A percentile compares a stretch with the other conserved stretches of the same genome.
Conservation (phyloP, 2,888 invertebrate genomes). For the Melanotus villosus region DNA sequence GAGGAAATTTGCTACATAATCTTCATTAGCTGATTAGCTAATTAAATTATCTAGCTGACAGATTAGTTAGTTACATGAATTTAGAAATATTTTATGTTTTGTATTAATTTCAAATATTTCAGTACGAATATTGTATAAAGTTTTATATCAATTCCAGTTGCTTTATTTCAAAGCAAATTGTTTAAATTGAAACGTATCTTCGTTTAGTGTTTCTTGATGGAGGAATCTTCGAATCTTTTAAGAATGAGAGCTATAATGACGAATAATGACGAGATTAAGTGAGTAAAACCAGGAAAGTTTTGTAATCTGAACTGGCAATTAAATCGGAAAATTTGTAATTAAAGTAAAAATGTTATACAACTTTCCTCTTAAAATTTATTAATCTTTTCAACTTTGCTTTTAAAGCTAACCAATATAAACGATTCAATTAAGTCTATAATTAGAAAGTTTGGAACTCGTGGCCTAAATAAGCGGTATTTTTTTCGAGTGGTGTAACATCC, state of each 20-base stretch:
- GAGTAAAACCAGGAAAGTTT: constrained; percentile 4
- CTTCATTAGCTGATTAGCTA: too few relatives aligned
- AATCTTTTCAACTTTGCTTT: constrained; percentile 50
- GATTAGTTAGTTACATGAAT: too few relatives aligned
- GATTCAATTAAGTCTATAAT: constrained; percentile 55
- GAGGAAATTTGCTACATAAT: too few relatives aligned
- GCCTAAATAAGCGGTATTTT: constrained; percentile 26
- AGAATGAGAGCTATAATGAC: not conserved
- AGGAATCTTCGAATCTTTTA: not conserved
- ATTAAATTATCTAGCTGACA: too few relatives aligned
- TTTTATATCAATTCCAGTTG: too few relatives aligned
- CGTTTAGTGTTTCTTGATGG: not conserved
- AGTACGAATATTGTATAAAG: too few relatives aligned
- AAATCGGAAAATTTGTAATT: constrained; percentile 5
- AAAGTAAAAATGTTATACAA: constrained; percentile 6
- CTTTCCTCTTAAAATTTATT: constrained; percentile 52
- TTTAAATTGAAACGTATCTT: too few relatives aligned
- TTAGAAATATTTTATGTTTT: too few relatives aligned
- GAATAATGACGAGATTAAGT: not conserved
- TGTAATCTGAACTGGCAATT: constrained; percentile 12
- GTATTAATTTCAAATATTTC: too few relatives aligned
- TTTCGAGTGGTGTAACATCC: constrained; percentile 28
- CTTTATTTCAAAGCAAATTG: too few relatives aligned
- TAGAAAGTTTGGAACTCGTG: constrained; percentile 45
- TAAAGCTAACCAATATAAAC: constrained; percentile 55